A percentile compares a stretch with the other conserved stretches of the same genome.
Conservation (phyloP, 2,888 invertebrate species). For the Sphaeridia pumilis region DNA sequence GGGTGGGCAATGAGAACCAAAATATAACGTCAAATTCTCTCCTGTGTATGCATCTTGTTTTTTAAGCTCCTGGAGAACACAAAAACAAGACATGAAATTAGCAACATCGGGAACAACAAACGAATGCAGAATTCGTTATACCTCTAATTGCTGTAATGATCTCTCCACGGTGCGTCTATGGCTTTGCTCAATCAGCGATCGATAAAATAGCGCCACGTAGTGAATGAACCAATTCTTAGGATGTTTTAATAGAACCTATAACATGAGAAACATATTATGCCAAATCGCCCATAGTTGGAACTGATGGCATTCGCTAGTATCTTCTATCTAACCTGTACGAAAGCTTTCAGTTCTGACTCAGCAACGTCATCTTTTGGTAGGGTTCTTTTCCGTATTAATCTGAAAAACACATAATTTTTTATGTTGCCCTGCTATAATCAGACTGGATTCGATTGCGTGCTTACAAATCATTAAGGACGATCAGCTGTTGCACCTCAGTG, state of each 20-base stretch:
- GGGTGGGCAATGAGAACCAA: constrained; percentile 3
- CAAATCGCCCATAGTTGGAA: no score
- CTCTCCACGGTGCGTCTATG: constrained; percentile 75
- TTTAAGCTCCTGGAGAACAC: no score
- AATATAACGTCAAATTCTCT: constrained; percentile 1
- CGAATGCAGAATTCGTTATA: constrained; percentile 30
- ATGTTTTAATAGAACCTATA: constrained; percentile 49
- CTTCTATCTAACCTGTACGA: constrained; percentile 4
- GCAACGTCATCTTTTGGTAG: constrained; percentile 68
- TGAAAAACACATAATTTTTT: no score
- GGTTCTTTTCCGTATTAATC: constrained; percentile 45
- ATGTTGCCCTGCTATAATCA: no score
- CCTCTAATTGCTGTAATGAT: constrained; percentile 69
- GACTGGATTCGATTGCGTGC: no score
- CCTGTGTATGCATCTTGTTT: no score
- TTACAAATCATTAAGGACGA: constrained; percentile 65
- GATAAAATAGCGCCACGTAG: constrained; percentile 57
- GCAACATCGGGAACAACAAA: no score
- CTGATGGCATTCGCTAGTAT: no score
- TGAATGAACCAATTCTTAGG: constrained; percentile 65
- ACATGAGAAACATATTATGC: no score
- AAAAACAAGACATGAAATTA: no score
- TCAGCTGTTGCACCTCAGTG: constrained; percentile 62
- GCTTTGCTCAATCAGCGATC: constrained; percentile 64
- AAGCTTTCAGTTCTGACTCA: constrained; percentile 30